Evolutionary conservation across 2,797 vertebrate genomes (phyloP), one percentile per base, ranked within the genome.

Genomic region (Halcyon badia): DNA sequence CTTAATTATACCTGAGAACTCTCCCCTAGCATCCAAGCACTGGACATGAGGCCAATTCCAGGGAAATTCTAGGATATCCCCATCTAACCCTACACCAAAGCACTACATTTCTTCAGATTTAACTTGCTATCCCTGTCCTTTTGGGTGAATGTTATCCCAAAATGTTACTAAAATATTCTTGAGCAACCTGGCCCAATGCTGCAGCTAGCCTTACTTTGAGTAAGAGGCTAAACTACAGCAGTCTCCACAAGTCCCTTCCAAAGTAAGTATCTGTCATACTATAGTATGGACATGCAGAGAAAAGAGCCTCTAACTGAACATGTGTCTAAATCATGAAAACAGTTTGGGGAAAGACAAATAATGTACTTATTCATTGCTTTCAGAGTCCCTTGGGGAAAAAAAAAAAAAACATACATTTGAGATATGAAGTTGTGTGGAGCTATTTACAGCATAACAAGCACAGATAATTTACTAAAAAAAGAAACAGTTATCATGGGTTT

Each of bases 381-480:
- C 62, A 61, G 83, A 97, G 37, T 88, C 84, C 25, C 82, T 95
- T 89, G 76, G 76, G 87, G 10, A 3, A 19, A 56, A 17, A 82
- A 91, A 90, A 62, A 87, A 4, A 10, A 37, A 77, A 83, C 41
- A 14, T 95, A 56, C 39, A 95, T 92, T 93, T 84, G 83, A 35
- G 25, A 92, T 82, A 97, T 39, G 70, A 81, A 95, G 87, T 92
- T 11, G 1, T 54, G n/a, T 70, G 71, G 51, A 91, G 26, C 44
- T 91, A 62, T 92, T 97, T 96, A 96, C 51, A 97, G 52, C 35
- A n/a, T 80, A 96, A 85, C 42, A 95, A 90, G 72, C 83, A 94
- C 54, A 95, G 84, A 88, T 78, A 14, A 97, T 96, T 97, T 97
- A 92, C 91, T 87, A 97, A 96, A 91, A 91, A 94, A 90, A 92